A percentile compares a stretch with the other conserved stretches of the same genome.
Evolutionary conservation across 2,113 vertebrate species (phyloP).

Genomic region (Gallinago jamesoni): DNA sequence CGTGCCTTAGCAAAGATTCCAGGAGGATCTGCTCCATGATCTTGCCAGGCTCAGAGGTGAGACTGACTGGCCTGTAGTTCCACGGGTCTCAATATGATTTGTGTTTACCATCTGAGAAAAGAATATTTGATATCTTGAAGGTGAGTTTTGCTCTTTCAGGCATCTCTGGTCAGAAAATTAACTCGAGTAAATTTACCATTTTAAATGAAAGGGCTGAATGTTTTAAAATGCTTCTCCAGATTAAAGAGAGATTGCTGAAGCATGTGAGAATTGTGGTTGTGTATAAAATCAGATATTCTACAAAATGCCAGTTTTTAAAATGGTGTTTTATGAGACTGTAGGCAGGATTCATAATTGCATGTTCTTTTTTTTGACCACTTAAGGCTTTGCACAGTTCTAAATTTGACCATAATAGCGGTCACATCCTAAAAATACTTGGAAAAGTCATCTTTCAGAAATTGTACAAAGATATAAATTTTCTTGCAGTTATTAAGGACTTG

Average conservation of each 20-base stretch:
- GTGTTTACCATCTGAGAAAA: neutral
- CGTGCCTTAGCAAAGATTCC: too few species aligned
- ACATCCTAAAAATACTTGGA: neutral
- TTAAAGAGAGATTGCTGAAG: neutral
- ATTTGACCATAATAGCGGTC: neutral
- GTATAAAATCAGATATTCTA: neutral
- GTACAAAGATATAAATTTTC: neutral
- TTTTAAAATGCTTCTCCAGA: neutral
- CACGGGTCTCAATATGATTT: neutral
- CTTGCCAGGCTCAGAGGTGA: too few species aligned
- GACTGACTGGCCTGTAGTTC: too few species aligned
- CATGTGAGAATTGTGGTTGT: neutral
- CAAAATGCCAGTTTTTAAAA: neutral
- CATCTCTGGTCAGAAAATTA: constrained; percentile 23
- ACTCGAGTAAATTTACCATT: neutral
- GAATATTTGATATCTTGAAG: constrained; percentile 1
- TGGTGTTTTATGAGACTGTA: neutral
- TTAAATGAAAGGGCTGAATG: neutral
- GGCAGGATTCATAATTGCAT: neutral
- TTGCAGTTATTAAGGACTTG: neutral
- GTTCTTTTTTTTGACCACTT: neutral
- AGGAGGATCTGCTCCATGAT: too few species aligned
- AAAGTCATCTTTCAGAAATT: neutral
- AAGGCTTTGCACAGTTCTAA: neutral
- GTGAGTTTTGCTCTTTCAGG: constrained; percentile 29